Evolutionary conservation across 2,113 vertebrate genomes (phyloP).

Genomic region (Indicator maculatus): DNA sequence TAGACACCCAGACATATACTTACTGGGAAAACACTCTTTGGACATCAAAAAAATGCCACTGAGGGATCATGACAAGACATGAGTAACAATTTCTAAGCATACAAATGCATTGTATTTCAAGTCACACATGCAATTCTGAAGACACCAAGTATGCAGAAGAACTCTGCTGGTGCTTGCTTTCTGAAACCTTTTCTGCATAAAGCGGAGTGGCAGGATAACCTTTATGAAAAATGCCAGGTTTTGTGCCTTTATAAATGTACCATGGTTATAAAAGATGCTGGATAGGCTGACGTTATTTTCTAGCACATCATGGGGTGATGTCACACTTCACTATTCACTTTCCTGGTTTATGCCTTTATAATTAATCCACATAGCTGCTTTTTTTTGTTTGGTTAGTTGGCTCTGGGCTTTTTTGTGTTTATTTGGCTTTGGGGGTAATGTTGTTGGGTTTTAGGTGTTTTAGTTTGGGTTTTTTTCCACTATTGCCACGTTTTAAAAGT

Average conservation of each 20-base stretch:
- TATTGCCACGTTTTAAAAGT: neutral
- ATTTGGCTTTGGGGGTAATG: neutral
- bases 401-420: neutral
- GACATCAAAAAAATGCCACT: neutral
- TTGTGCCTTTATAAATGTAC: neutral
- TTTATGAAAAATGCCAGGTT: neutral
- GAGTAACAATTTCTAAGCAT: neutral
- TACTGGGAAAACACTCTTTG: neutral
- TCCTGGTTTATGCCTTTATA: conserved; percentile 9
- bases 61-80: neutral
- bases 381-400: neutral
- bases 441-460: neutral
- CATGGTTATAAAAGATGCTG: neutral
- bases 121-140: neutral
- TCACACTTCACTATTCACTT: conserved; percentile 7
- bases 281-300: neutral
- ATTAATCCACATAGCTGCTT: neutral
- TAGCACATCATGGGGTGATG: neutral
- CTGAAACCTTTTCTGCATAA: neutral
- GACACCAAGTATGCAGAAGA: neutral
- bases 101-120: neutral
- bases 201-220: neutral
- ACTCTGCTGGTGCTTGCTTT: neutral
- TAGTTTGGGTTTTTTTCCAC: neutral
- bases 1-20: neutral